A percentile compares a stretch with the other conserved stretches of the same genome.
Conservation (phyloP, 2,797 vertebrate species). For the Sciurus carolinensis region DNA sequence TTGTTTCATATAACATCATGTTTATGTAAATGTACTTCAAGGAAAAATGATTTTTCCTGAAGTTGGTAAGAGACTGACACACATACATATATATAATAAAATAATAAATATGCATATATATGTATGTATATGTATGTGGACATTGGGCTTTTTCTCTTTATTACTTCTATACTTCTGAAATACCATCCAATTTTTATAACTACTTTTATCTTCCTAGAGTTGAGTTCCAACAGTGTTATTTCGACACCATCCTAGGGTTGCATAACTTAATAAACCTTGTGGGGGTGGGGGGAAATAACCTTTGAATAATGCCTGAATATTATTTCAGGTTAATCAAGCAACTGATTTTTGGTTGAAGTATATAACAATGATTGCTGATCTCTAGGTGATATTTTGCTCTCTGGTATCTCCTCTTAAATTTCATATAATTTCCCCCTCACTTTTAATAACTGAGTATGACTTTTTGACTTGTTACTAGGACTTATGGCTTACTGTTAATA, state of each 20-base stretch:
- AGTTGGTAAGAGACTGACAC: background rate
- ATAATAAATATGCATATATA: no score
- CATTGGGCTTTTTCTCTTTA: background rate
- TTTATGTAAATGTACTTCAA: background rate
- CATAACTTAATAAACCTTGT: background rate
- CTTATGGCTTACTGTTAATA: background rate
- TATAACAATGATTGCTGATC: background rate
- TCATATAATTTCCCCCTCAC: background rate
- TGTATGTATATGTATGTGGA: background rate
- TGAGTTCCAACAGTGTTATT: background rate
- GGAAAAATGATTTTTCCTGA: background rate
- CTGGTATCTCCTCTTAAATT: background rate
- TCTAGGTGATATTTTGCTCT: background rate
- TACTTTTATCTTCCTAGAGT: background rate
- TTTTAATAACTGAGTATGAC: background rate
- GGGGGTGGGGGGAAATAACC: background rate
- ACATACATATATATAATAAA: background rate
- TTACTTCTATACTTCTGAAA: background rate
- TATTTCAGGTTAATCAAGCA: background rate
- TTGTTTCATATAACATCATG: background rate
- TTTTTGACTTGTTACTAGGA: background rate
- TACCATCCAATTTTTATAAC: background rate
- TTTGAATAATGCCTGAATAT: background rate
- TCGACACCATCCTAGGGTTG: background rate
- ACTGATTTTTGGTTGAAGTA: background rate